Base-by-base conservation (phyloP, 2,888 invertebrate genomes). In the Protonemura montana region DNA sequence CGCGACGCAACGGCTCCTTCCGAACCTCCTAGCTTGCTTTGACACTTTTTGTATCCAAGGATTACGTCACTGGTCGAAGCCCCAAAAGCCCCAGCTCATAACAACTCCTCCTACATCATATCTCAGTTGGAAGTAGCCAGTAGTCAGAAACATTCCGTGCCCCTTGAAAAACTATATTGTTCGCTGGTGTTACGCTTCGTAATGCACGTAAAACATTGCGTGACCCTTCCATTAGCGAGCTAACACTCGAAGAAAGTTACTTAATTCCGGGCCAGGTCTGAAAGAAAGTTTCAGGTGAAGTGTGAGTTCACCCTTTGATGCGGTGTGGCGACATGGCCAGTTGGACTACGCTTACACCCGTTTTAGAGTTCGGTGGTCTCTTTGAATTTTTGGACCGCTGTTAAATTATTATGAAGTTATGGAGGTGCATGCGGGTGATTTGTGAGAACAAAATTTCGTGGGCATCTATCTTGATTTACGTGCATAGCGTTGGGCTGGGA, bases 21-120 rank as follows among this genome's bases (percentile, higher is more conserved):
- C 29, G 6, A 81, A 27, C 29, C 82, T 41, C 35, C 35, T 35
- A 30, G 81, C 84, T 59, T 84, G 84, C 82, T 41, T 41, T 76
- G 84, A 84, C 84, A 84, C 84, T 84, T 84, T 84, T 84, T 84
- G 84, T 84, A 59, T 76, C 84, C 84, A 27, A 76, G 84, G 59
- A 76, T 84, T 59, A 59, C 84, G 84, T 84, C 84, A 84, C 76
- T 28, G 84, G 82, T 30, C 26, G 82, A 41, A 27, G 6, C 81
- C 28, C 81, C 28, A 7, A 78, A 78, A 29, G 81, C 30, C 81
- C 81, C 26, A 16, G 81, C 28, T 30, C 81, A 81, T 30, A 81
- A 81, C 81, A n/a, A 28, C 29, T 30, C 81, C 30, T 28, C 81
- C 30, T n/a, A 81, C 30, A 29, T 81, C 81, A 30, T 81, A 81